Evolutionary conservation across 2,113 vertebrate genomes (phyloP), one percentile per base, ranked within the genome.

Genomic region (Falcunculus frontatus): DNA sequence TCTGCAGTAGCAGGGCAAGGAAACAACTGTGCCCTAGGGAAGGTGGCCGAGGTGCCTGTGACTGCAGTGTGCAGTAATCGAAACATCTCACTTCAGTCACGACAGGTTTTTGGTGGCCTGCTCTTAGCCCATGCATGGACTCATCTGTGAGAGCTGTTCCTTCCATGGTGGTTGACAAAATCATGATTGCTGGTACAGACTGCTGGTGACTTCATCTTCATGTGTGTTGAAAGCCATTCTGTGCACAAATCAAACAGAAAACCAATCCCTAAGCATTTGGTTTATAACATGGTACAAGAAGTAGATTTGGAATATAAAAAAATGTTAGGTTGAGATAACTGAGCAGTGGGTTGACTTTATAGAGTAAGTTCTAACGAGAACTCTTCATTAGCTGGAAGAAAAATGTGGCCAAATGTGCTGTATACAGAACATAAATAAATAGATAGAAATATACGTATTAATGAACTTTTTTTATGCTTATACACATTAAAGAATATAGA

Each of bases 211-310:
- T 65, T 29, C 5, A 4, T n/a, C 26, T 26, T 78, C 37, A 39
- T 0, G 0, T 27, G 21, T 13, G 30, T 13, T 64, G 20, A 80
- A 83, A 81, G 19, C 5, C 18, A 6, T 57, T 18, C 15, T 42
- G 16, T 52, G 26, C 35, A 25, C 25, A 63, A 84, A 60, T 14
- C 17, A 59, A 93, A 53, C 4, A 59, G 20, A 78, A 75, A 85
- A 56, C 0, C 7, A 11, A 7, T 33, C 14, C 12, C 11, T 46
- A 35, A 25, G 16, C 0, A 2, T 63, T 55, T 32, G 12, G 3
- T 62, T 65, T 77, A 33, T 77, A 62, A 23, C 8, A 42, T 7
- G 16, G 41, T 50, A 20, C n/a, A 81, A 64, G 47, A 59, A 47
- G 7, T 29, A 68, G 16, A 41, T 70, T n/a, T 49, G 18, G n/a